Conservation (phyloP, 2,113 vertebrate genomes). For the Crocuta crocuta region DNA sequence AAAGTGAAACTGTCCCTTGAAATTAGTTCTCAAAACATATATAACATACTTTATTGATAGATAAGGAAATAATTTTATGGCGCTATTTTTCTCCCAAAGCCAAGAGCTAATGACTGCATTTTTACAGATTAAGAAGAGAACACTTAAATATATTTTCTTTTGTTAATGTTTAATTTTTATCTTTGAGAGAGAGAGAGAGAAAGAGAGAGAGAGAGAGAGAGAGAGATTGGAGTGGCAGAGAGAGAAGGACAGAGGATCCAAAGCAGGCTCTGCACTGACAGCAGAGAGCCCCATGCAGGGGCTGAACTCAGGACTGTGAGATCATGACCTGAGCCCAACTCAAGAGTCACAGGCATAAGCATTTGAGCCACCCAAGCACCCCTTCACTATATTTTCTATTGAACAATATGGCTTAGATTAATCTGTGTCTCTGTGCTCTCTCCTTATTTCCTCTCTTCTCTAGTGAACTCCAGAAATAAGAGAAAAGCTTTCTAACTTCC, state of each 20-base stretch:
- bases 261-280: too few species aligned
- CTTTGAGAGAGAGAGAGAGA: too few species aligned
- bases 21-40: constrained; percentile 47
- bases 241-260: too few species aligned
- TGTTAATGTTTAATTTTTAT: too few species aligned
- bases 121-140: neutral
- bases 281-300: too few species aligned
- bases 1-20: constrained; percentile 44
- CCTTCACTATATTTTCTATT: neutral
- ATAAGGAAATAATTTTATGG: constrained; percentile 51
- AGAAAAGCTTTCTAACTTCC: neutral
- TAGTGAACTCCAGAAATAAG: neutral
- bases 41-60: constrained; percentile 13
- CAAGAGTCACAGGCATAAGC: too few species aligned
- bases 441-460: neutral
- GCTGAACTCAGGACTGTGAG: too few species aligned
- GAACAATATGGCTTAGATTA: neutral
- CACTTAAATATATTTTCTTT: neutral
- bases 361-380: too few species aligned
- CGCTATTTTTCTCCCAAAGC: neutral
- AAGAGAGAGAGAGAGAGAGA: too few species aligned
- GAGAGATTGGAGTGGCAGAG: too few species aligned
- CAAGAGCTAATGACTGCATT: neutral
- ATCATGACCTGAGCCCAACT: too few species aligned
- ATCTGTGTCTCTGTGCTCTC: neutral